Evolutionary conservation across 2,113 vertebrate genomes (phyloP).

Genomic region (Balaeniceps rex): DNA sequence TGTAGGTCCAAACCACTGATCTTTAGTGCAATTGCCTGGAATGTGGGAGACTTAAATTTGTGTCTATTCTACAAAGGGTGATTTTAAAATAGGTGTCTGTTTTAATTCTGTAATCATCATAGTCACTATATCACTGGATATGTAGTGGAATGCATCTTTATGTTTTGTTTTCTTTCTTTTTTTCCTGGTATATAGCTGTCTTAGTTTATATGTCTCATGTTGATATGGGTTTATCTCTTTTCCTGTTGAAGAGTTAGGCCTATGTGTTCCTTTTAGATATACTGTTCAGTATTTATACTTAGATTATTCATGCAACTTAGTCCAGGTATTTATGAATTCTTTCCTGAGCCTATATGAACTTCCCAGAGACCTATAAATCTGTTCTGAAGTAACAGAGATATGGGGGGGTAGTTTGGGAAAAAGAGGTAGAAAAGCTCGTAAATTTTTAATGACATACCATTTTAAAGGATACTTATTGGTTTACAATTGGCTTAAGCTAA

Average conservation of each 20-base stretch:
- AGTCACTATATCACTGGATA: not conserved
- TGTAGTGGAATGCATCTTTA: not conserved
- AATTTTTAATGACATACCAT: not conserved
- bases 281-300: not conserved
- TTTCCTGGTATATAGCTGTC: not conserved
- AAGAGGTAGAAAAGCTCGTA: not conserved
- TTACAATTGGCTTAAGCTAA: not conserved
- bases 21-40: not conserved
- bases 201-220: not conserved
- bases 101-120: not conserved
- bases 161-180: not conserved
- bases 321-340: not conserved
- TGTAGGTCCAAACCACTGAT: not conserved
- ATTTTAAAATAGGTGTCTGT: not conserved
- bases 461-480: not conserved
- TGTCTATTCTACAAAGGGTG: not conserved
- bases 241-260: not conserved
- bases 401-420: not conserved
- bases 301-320: not conserved
- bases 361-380: not conserved
- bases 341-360: not conserved
- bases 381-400: not conserved
- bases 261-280: not conserved
- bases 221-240: not conserved
- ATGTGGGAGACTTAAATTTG: not conserved